Conservation (phyloP, 2,888 invertebrate genomes). For the Orchesella flavescens region DNA sequence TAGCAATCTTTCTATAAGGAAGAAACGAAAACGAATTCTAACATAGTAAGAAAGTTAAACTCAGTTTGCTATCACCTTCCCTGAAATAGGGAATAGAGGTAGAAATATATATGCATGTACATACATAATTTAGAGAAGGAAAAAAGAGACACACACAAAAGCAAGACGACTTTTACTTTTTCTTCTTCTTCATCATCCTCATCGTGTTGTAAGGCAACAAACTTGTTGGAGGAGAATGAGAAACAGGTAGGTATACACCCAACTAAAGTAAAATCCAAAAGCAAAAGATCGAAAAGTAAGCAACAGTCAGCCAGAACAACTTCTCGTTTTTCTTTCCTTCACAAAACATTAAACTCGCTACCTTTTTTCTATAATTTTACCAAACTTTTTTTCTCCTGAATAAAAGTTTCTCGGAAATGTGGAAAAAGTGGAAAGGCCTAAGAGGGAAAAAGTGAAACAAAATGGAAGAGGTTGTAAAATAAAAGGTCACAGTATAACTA, state of each 20-base stretch:
- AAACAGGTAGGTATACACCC: too few relatives aligned
- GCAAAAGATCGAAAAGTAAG: background rate
- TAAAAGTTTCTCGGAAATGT: background rate
- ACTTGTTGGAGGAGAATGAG: background rate
- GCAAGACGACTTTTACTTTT: too few relatives aligned
- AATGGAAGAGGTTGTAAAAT: background rate
- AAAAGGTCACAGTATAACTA: too few relatives aligned
- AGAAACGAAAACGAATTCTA: too few relatives aligned
- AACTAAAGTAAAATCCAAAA: too few relatives aligned
- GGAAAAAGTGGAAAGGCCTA: background rate
- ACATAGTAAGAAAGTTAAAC: too few relatives aligned
- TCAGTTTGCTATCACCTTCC: too few relatives aligned
- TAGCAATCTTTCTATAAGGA: background rate
- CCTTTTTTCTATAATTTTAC: constrained; percentile 5
- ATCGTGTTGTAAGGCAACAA: background rate
- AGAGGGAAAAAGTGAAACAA: background rate
- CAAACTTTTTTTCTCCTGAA: background rate
- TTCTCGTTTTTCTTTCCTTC: background rate
- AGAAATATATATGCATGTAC: too few relatives aligned
- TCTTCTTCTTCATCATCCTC: too few relatives aligned
- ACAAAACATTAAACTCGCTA: constrained; percentile 11
- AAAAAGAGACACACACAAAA: too few relatives aligned
- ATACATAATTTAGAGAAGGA: too few relatives aligned
- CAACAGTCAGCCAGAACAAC: background rate
- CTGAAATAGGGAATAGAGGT: too few relatives aligned